Conservation (phyloP, 2,888 invertebrate species). For the Hyppa rectilinea region DNA sequence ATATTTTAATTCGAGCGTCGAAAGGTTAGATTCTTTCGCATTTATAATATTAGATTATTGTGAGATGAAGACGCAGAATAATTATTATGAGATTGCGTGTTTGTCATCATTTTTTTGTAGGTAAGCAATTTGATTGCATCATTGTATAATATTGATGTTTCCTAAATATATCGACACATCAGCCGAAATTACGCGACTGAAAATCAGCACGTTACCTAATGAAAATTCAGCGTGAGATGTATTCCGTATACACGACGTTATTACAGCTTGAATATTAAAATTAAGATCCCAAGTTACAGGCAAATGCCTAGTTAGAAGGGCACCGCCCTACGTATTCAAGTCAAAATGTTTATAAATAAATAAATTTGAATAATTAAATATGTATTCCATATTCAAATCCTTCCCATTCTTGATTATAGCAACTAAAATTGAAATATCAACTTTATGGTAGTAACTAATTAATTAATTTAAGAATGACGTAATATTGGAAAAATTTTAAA, state of each 20-base stretch:
- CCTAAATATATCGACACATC: neutral
- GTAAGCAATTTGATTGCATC: neutral
- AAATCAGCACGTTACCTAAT: neutral
- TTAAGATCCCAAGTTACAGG: too few species aligned
- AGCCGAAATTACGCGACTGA: neutral
- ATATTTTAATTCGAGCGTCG: neutral
- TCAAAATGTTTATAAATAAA: too few species aligned
- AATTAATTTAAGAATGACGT: neutral
- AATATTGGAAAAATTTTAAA: neutral
- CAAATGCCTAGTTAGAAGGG: too few species aligned
- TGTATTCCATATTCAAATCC: neutral
- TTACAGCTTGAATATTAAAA: neutral
- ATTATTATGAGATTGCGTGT: neutral
- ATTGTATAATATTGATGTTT: neutral
- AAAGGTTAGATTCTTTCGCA: neutral
- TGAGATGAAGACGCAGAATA: neutral
- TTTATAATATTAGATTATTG: neutral
- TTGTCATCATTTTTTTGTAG: constrained; percentile 10
- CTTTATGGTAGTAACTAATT: neutral
- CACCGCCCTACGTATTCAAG: too few species aligned
- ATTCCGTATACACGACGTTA: neutral
- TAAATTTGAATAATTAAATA: too few species aligned
- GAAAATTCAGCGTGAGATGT: too few species aligned
- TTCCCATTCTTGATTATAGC: too few species aligned
- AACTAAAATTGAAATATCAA: neutral